Evolutionary conservation across 2,888 invertebrate genomes (phyloP), one percentile per base, ranked within the genome.

Genomic region (Eulithis testata): DNA sequence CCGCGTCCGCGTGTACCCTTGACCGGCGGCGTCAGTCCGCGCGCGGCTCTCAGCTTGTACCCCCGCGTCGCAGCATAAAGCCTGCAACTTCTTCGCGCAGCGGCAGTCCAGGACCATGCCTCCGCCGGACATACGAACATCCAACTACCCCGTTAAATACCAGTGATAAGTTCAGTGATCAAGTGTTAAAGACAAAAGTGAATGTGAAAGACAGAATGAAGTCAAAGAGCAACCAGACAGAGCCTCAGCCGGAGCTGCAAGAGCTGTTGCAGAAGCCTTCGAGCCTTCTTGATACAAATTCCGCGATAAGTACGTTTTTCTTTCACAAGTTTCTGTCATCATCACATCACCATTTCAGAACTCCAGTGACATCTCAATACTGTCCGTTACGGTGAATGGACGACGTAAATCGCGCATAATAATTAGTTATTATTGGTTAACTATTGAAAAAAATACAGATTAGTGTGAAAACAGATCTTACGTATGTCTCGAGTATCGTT

Each of bases 1-100:
- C 76, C 77, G 76, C 77, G 79, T 81, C 79, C 74, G 79, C 71
- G 60, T 73, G 76, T 84, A 88, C 85, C 89, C 89, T 89, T 89
- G 89, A 88, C 88, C 88, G 88, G 72, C 80, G 80, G 76, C 76
- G 79, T 86, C 85, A 90, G 90, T 88, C 88, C 90, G 79, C 80
- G 82, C 87, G 84, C 88, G 87, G 78, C 89, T 85, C 79, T 85
- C 81, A 78, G 74, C 73, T 83, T 67, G 83, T 78, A 87, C 82
- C 86, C 87, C 88, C 90, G 90, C 82, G 89, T 85, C 72, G 73
- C 74, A 74, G 67, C 83, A 86, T 84, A 87, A 79, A 82, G 77
- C 71, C 77, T 68, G 68, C 70, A 70, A 21, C 70, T 72, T 75
- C 75, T 72, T 72, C 72, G 56, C 68, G 73, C 71, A 68, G 69